Evolutionary conservation across 2,113 vertebrate species (phyloP).

Genomic region (Corydoras maculifer): DNA sequence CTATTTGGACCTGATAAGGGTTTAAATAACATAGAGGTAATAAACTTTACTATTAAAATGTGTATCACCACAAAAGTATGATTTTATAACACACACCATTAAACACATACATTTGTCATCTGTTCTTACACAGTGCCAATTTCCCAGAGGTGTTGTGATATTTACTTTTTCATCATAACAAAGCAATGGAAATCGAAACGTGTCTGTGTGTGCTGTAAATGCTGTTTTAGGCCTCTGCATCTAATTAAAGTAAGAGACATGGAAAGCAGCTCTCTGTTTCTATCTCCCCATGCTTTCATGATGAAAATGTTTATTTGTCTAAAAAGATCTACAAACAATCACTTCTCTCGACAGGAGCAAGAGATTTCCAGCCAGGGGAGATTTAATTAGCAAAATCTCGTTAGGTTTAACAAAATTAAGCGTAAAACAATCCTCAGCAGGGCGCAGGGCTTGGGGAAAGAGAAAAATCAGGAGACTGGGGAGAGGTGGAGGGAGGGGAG

Average conservation of each 20-base stretch:
- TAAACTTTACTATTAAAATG: no score
- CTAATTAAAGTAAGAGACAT: slow-evolving; percentile 40
- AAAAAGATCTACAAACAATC: slow-evolving; percentile 73
- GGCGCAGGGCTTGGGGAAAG: slow-evolving; percentile 76
- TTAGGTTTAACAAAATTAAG: slow-evolving; percentile 98
- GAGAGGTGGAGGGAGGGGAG: slow-evolving; percentile 23
- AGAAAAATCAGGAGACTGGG: slow-evolving; percentile 41
- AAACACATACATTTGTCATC: no score
- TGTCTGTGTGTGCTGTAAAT: background rate
- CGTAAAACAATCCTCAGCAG: slow-evolving; percentile 91
- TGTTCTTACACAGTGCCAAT: no score
- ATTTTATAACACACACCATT: no score
- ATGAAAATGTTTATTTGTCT: slow-evolving; percentile 79
- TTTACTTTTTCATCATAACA: background rate
- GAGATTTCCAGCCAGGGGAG: slow-evolving; percentile 79
- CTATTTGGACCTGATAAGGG: no score
- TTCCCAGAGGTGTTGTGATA: background rate
- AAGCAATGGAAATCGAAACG: background rate
- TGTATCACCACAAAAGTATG: no score
- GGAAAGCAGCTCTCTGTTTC: slow-evolving; percentile 36
- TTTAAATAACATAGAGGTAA: no score
- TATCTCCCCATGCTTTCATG: slow-evolving; percentile 46
- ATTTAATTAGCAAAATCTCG: slow-evolving; percentile 99
- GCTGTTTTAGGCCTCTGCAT: slow-evolving; percentile 10
- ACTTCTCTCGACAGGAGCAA: slow-evolving; percentile 68